A percentile compares a stretch with the other conserved stretches of the same genome.
Evolutionary conservation across 1,140 invertebrate genomes (phyloP).

Genomic region (Dolichoris vasculosae): DNA sequence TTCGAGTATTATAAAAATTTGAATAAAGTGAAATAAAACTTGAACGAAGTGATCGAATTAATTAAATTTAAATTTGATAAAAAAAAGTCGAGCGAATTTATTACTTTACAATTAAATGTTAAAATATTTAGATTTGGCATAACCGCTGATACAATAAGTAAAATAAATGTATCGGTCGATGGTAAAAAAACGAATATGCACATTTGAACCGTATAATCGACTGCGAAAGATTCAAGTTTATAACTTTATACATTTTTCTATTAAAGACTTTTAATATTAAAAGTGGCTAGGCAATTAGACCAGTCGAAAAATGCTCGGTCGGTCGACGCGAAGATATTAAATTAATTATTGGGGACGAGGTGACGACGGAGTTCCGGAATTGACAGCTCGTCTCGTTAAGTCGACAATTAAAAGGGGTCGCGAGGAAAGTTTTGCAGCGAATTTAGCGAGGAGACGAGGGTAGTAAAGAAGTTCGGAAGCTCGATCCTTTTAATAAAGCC

Average conservation of each 20-base stretch:
- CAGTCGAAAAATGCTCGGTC: background rate
- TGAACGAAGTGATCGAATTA: too few species aligned
- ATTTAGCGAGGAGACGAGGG: background rate
- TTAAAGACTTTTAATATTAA: background rate
- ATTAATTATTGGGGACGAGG: background rate
- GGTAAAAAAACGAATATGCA: too few species aligned
- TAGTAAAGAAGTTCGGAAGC: background rate
- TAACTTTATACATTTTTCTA: background rate
- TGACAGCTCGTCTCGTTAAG: background rate
- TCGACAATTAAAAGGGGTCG: background rate
- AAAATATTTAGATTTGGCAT: too few species aligned
- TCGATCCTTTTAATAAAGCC: too few species aligned
- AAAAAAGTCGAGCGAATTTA: background rate
- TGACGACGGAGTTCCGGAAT: background rate
- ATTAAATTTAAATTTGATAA: too few species aligned
- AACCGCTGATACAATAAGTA: too few species aligned
- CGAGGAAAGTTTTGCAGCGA: background rate
- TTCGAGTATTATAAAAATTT: too few species aligned
- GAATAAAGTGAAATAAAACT: too few species aligned
- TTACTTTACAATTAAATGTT: too few species aligned
- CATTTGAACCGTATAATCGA: background rate
- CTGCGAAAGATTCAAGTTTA: background rate
- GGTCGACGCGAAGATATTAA: background rate
- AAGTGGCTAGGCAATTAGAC: background rate
- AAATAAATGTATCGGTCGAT: too few species aligned